phyloP scores from a whole-genome alignment of 2,888 invertebrate genomes.

The Hypsopygia costalis region DNA sequence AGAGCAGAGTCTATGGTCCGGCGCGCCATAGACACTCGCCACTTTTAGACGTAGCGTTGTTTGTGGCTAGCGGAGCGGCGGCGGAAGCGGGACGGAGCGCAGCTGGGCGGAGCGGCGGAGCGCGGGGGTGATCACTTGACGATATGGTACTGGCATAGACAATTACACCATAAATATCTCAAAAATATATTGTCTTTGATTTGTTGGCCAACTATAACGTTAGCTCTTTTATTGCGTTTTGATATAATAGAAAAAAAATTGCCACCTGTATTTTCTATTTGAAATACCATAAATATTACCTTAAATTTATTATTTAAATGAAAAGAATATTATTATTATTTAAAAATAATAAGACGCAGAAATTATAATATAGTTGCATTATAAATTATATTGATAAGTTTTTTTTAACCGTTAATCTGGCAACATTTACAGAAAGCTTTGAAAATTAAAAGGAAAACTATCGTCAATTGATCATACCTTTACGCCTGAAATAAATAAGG shows the following conservation, averaged over 20 bases:
- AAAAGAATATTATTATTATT: too few relatives aligned
- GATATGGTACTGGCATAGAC: slow-evolving; percentile 18
- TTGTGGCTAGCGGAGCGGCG: slow-evolving; percentile 27
- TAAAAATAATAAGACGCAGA: too few relatives aligned
- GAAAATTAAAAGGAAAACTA: slow-evolving; percentile 11
- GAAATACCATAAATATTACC: too few relatives aligned
- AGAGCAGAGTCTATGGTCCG: slow-evolving; percentile 1
- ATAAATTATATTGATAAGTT: too few relatives aligned
- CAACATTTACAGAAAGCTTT: slow-evolving; percentile 5
- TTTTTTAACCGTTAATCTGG: too few relatives aligned
- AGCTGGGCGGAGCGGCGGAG: slow-evolving; percentile 19
- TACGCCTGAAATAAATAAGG: slow-evolving; percentile 51
- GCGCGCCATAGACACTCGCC: too few relatives aligned
- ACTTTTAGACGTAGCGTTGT: slow-evolving; percentile 17
- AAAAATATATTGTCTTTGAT: neutral
- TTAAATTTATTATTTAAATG: too few relatives aligned
- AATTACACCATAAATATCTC: neutral
- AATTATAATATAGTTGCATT: too few relatives aligned
- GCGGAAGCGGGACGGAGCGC: slow-evolving; percentile 23
- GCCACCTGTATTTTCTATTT: too few relatives aligned
- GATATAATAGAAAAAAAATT: too few relatives aligned
- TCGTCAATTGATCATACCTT: slow-evolving; percentile 56
- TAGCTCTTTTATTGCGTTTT: too few relatives aligned
- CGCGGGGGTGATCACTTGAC: slow-evolving; percentile 44
- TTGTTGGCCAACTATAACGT: too few relatives aligned